Conservation (phyloP, 1,140 invertebrate genomes). For the Drosophila kurseongensis region DNA sequence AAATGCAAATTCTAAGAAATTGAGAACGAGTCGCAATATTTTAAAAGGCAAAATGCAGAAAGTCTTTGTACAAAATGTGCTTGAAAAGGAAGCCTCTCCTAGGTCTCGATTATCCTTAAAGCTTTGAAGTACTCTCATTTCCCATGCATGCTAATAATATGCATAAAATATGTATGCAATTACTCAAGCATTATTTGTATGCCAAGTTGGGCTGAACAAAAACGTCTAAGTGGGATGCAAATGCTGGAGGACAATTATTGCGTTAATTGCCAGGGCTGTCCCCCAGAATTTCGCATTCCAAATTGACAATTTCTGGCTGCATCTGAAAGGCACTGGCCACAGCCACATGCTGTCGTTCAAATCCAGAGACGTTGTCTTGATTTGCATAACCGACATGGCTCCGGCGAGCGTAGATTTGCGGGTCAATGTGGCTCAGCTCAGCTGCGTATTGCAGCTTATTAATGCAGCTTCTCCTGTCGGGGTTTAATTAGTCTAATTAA, state of each 20-base stretch:
- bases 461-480: slow-evolving; percentile 56
- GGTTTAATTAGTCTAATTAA: slow-evolving; percentile 74
- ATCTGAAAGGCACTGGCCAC: slow-evolving; percentile 33
- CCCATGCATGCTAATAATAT: slow-evolving; percentile 67
- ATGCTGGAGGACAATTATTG: slow-evolving; percentile 48
- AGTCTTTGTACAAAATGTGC: slow-evolving; percentile 56
- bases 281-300: slow-evolving; percentile 7
- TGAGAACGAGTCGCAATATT: slow-evolving; percentile 71
- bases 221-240: slow-evolving; percentile 22
- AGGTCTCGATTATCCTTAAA: slow-evolving; percentile 19
- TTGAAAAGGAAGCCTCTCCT: slow-evolving; percentile 1
- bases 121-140: slow-evolving; percentile 51
- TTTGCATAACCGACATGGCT: slow-evolving; percentile 59
- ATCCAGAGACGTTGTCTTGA: slow-evolving; percentile 22
- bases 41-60: slow-evolving; percentile 54
- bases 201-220: slow-evolving; percentile 27
- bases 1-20: slow-evolving; percentile 76
- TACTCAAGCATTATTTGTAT: slow-evolving; percentile 41
- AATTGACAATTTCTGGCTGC: slow-evolving; percentile 50
- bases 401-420: slow-evolving; percentile 15
- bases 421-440: slow-evolving; percentile 24
- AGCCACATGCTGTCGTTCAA: slow-evolving; percentile 41
- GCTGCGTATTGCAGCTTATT: slow-evolving; percentile 57
- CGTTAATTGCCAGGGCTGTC: slow-evolving; percentile 52
- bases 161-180: slow-evolving; percentile 67